Percentiles rank a stretch among this genome's conserved stretches.
phyloP scores from a whole-genome alignment of 2,113 vertebrate species.

The Rhinolophus sinicus region DNA sequence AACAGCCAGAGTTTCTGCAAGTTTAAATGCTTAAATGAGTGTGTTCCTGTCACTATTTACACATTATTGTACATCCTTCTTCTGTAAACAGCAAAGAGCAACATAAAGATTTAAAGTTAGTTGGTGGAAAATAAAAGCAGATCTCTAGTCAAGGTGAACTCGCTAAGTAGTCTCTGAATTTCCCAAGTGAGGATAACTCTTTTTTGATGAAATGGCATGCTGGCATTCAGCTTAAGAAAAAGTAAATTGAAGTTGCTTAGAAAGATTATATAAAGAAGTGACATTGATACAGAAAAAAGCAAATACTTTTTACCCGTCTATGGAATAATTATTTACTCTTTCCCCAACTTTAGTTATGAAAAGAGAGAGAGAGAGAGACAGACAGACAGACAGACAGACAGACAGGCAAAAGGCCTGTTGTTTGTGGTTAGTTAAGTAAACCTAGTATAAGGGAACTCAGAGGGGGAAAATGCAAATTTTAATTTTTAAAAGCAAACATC shows the following conservation, averaged over 20 bases:
- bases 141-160: not conserved
- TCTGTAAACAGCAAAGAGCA: not conserved
- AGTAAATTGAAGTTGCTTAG: not conserved
- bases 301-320: not conserved
- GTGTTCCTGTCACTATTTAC: not conserved
- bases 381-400: not conserved
- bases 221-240: not conserved
- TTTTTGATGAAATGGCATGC: not conserved
- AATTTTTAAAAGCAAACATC: not conserved
- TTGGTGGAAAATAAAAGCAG: not conserved
- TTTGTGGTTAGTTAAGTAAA: too few relatives aligned
- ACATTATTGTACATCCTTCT: not conserved
- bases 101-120: not conserved
- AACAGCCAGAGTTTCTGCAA: not conserved
- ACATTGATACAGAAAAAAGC: not conserved
- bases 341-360: not conserved
- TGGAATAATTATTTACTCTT: not conserved
- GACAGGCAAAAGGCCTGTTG: not conserved
- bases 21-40: not conserved
- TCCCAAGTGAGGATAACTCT: not conserved
- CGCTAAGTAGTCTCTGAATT: not conserved
- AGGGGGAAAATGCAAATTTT: not conserved
- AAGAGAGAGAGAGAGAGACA: not conserved
- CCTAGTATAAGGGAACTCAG: too few relatives aligned
- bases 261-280: not conserved